A percentile compares a stretch with the other conserved stretches of the same genome.
Evolutionary conservation across 2,113 vertebrate species (phyloP).

Genomic region (Engystomops pustulosus): DNA sequence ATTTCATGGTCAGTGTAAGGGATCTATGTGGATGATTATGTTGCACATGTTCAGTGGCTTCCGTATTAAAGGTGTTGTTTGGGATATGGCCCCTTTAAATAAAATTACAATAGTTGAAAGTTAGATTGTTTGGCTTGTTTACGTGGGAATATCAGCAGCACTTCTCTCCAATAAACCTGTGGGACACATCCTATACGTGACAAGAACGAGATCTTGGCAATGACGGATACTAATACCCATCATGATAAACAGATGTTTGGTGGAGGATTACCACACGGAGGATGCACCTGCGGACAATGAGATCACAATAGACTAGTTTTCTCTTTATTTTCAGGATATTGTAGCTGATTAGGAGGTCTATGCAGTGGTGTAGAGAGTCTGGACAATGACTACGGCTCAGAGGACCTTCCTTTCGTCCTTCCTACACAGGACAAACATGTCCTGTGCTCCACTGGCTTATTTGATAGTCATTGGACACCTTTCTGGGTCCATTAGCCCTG

Average conservation of each 20-base stretch:
- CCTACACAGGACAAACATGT: too few species aligned
- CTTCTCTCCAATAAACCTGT: constrained; percentile 16
- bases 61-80: neutral
- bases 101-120: neutral
- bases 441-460: too few species aligned
- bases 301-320: neutral
- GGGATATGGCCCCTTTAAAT: neutral
- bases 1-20: too few species aligned
- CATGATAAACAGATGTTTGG: constrained; percentile 23
- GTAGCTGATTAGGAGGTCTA: neutral
- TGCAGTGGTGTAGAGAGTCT: neutral
- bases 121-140: too few species aligned
- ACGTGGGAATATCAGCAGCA: neutral
- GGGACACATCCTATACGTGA: neutral
- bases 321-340: constrained; percentile 7
- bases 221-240: neutral
- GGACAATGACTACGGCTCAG: neutral
- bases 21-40: too few species aligned
- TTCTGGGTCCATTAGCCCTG: too few species aligned
- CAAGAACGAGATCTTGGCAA: neutral
- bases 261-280: neutral
- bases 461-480: too few species aligned
- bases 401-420: neutral
- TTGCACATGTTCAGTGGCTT: too few species aligned
- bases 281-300: constrained; percentile 24